Evolutionary conservation across 2,888 invertebrate genomes (phyloP).

Genomic region (Macaria liturata): DNA sequence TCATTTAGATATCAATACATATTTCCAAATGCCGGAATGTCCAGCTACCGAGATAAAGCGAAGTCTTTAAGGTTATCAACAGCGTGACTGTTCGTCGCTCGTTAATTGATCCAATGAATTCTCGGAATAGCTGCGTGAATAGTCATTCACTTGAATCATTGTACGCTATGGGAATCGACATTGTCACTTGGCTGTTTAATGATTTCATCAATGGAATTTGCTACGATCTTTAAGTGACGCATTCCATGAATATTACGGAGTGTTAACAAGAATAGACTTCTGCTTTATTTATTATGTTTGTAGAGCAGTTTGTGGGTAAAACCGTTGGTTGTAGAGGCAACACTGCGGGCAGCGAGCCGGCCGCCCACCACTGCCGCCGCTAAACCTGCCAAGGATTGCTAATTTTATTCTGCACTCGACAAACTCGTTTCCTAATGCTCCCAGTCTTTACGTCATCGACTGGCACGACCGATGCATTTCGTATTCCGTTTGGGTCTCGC

Average conservation of each 20-base stretch:
- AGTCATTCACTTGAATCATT: constrained; percentile 24
- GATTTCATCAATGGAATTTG: constrained; percentile 9
- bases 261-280: neutral
- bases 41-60: neutral
- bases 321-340: constrained; percentile 9
- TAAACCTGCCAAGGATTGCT: constrained; percentile 66
- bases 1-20: neutral
- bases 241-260: neutral
- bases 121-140: constrained; percentile 20
- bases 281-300: neutral
- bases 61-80: constrained; percentile 14
- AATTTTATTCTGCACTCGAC: constrained; percentile 67
- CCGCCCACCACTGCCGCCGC: constrained; percentile 66
- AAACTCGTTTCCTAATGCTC: constrained; percentile 68
- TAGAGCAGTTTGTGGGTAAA: neutral
- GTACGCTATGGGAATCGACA: constrained; percentile 15
- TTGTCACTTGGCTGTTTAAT: constrained; percentile 15
- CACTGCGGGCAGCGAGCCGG: constrained; percentile 34
- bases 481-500: constrained; percentile 23
- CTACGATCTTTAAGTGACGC: constrained; percentile 7
- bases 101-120: constrained; percentile 23
- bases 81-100: constrained; percentile 10
- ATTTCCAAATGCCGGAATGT: neutral
- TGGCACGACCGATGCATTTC: constrained; percentile 23
- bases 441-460: constrained; percentile 46